Percentiles rank a stretch among this genome's conserved stretches.
Evolutionary conservation across 2,797 vertebrate genomes (phyloP).

Genomic region (Lepidocolaptes lacrymiger): DNA sequence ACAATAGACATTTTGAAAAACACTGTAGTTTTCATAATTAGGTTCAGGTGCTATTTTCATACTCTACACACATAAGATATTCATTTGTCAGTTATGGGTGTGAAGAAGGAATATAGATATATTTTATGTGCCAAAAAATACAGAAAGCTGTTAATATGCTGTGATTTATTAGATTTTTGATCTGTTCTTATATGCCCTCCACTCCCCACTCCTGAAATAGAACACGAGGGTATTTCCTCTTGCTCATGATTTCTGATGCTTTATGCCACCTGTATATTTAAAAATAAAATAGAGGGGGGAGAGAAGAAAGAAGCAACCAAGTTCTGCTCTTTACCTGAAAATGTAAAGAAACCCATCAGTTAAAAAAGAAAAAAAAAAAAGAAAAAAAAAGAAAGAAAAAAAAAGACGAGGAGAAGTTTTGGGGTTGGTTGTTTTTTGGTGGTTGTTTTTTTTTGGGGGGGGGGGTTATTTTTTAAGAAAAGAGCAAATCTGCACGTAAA

Average conservation of each 20-base stretch:
- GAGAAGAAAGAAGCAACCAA: rapidly evolving
- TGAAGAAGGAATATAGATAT: not conserved
- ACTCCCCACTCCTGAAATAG: not conserved
- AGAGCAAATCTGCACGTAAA: not conserved
- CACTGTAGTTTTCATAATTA: not conserved
- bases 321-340: not conserved
- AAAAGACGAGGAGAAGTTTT: no score
- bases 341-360: rapidly evolving
- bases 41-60: not conserved
- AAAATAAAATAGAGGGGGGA: rapidly evolving
- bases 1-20: conserved; percentile 16
- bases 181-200: not conserved
- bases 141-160: not conserved
- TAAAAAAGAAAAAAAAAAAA: not conserved
- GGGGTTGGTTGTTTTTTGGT: no score
- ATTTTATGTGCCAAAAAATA: not conserved
- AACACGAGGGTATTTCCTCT: not conserved
- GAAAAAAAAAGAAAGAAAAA: no score
- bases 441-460: no score
- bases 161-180: not conserved
- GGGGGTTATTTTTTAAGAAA: no score
- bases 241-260: not conserved
- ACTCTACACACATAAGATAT: not conserved
- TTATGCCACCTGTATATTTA: not conserved
- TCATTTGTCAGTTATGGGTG: not conserved